Evolutionary conservation across 2,797 vertebrate species (phyloP).

Genomic region (Tiaroga cobitis): DNA sequence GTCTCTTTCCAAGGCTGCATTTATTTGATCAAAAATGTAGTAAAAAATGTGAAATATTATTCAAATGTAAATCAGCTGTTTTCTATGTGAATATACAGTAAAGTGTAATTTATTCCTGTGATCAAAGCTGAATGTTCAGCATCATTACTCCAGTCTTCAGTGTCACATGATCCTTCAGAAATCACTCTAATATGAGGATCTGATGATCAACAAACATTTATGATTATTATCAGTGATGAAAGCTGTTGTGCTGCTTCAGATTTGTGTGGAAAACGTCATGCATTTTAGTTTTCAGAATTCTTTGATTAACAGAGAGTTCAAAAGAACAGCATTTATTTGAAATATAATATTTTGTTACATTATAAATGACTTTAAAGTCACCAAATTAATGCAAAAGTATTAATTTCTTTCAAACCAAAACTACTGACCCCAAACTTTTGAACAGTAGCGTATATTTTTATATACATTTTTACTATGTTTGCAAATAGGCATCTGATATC

Average conservation of each 20-base stretch:
- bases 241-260: too few relatives aligned
- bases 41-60: background rate
- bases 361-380: too few relatives aligned
- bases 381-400: background rate
- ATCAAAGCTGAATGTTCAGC: background rate
- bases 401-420: background rate
- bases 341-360: background rate
- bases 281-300: background rate
- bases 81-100: background rate
- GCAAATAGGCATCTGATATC: background rate
- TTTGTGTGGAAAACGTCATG: too few relatives aligned
- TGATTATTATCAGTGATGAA: too few relatives aligned
- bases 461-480: background rate
- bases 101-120: background rate
- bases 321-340: background rate
- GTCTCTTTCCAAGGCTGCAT: background rate
- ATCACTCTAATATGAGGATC: background rate
- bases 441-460: background rate
- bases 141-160: background rate
- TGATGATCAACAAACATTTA: too few relatives aligned
- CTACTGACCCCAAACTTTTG: background rate
- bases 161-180: too few relatives aligned
- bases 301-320: too few relatives aligned
- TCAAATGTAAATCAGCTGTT: background rate
- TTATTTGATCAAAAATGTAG: background rate